A percentile compares a stretch with the other conserved stretches of the same genome.
Evolutionary conservation across 2,113 vertebrate species (phyloP).

Genomic region (Tychaedon coryphoeus): DNA sequence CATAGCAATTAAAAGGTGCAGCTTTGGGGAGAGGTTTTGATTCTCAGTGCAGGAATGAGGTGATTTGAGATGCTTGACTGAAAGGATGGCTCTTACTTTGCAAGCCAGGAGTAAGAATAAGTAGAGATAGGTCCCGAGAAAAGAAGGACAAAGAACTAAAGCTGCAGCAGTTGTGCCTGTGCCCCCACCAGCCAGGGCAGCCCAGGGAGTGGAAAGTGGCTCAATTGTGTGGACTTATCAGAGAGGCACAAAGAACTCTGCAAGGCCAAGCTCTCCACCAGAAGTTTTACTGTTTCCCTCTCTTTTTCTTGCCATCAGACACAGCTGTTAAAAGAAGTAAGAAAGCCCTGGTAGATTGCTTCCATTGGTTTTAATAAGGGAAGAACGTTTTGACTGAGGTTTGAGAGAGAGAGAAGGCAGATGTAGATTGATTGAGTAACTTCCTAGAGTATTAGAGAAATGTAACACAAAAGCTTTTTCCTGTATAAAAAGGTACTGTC

Average conservation of each 20-base stretch:
- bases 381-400: neutral
- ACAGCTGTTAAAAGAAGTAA: neutral
- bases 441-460: neutral
- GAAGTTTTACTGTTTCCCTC: neutral
- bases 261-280: neutral
- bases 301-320: neutral
- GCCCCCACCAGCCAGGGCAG: neutral
- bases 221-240: neutral
- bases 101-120: neutral
- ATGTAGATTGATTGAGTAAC: neutral
- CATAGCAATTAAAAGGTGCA: neutral
- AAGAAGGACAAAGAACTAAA: neutral
- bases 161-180: neutral
- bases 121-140: too few species aligned
- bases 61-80: neutral
- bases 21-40: neutral
- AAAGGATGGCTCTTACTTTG: neutral
- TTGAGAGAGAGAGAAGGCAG: neutral
- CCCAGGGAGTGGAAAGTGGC: neutral
- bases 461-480: neutral
- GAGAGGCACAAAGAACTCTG: neutral
- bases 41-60: accelerated
- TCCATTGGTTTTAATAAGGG: neutral
- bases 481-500: neutral
- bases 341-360: neutral